Base-by-base conservation (phyloP, 2,888 invertebrate genomes). In the Drosophila atripex region DNA sequence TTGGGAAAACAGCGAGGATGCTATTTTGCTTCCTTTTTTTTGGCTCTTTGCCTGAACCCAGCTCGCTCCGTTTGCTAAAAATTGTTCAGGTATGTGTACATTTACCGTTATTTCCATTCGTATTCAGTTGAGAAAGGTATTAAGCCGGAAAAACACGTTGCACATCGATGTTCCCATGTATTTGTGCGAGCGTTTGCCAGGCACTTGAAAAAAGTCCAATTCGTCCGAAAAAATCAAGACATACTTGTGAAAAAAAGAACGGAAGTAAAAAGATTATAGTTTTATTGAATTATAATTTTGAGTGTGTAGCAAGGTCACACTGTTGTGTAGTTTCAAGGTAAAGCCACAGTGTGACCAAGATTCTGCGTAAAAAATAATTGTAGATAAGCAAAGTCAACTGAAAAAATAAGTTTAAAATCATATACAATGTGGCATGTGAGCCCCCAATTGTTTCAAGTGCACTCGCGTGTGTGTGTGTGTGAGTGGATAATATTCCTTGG, bases 71-170 rank as follows among this genome's bases (percentile, higher is more conserved):
- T 25, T 55, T 49, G 32, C 39, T 55, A 49, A 45, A 65, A 68
- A 56, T 66, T 43, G 43, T 56, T 35, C 43, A 14, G 61, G 32
- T 55, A 43, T 53, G 53, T 43, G 47, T 65, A 57, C 79, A 77
- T 82, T 83, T 79, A 77, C 68, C 71, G 69, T 74, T 86, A 86
- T 83, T 85, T 87, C 69, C 88, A 75, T 84, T 87, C 78, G 80
- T 76, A 72, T 84, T 86, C 86, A 76, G 78, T 73, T 75, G 82
- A 78, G 63, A 76, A 79, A 87, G 88, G 88, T 78, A 85, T 88
- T 85, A 88, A 88, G 74, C 84, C 86, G 88, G 80, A 88, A 86
- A 88, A 85, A 85, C 88, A 86, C 86, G 84, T 84, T 83, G 86
- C 84, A 86, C 79, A 87, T 85, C 77, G 83, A 87, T 85, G 86